These are phyloP conservation scores for Zaprionus tsacasi DNA, from an alignment of 1,140 invertebrate species.

Conservation along the genomic window DNA sequence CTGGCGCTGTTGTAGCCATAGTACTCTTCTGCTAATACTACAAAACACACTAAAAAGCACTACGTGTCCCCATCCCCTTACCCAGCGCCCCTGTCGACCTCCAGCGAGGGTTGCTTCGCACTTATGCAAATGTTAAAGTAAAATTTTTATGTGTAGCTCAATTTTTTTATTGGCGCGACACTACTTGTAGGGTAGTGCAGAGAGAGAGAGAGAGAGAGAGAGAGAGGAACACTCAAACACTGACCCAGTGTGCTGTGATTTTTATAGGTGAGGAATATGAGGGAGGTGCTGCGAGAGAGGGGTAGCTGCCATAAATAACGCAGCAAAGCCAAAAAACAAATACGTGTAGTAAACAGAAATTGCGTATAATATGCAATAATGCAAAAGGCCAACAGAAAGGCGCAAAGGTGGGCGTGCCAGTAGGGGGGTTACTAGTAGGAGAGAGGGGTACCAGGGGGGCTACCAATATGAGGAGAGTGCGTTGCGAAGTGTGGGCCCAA, in stretches of 20 bases:
- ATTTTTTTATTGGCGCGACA: slow-evolving; percentile 60
- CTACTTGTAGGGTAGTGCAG: slow-evolving; percentile 8
- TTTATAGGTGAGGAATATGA: slow-evolving; percentile 38
- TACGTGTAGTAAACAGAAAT: slow-evolving; percentile 73
- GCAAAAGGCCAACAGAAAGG: slow-evolving; percentile 72
- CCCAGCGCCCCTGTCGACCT: no score
- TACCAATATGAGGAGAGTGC: not conserved
- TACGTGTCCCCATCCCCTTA: not conserved
- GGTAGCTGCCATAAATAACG: slow-evolving; percentile 64
- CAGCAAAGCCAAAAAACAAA: slow-evolving; percentile 80
- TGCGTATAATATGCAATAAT: slow-evolving; percentile 81
- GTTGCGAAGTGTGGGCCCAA: not conserved
- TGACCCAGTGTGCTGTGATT: slow-evolving; percentile 65
- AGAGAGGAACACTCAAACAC: not conserved
- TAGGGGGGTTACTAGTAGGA: no score
- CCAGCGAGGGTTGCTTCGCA: slow-evolving; percentile 19
- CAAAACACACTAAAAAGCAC: slow-evolving; percentile 9
- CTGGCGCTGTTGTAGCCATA: not conserved
- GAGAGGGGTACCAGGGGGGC: no score
- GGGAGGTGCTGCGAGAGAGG: not conserved
- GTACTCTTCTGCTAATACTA: slow-evolving; percentile 14
- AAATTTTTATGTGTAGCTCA: slow-evolving; percentile 66
- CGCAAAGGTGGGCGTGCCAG: not conserved
- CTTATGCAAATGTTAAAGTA: slow-evolving; percentile 77
- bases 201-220: not conserved